These are phyloP conservation scores for Nothocercus julius DNA, from an alignment of 2,113 vertebrate genomes.

Conservation along the genomic window DNA sequence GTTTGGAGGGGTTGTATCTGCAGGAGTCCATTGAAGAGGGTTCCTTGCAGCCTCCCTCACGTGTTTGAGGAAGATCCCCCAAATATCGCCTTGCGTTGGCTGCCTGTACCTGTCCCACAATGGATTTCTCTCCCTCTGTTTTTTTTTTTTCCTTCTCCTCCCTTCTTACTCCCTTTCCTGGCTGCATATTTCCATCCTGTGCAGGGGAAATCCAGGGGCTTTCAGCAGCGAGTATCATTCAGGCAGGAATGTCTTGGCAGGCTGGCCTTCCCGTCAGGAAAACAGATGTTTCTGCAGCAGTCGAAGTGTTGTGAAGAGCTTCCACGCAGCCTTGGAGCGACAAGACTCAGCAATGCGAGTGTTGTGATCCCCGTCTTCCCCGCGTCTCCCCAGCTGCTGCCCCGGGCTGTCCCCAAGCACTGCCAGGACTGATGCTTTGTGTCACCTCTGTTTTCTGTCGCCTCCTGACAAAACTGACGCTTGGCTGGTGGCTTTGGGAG, in stretches of 20 bases:
- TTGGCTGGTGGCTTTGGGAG: background rate
- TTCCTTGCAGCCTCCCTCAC: background rate
- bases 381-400: background rate
- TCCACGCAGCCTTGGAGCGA: background rate
- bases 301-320: conserved; percentile 1
- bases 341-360: fast-evolving
- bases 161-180: conserved; percentile 18
- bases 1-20: background rate
- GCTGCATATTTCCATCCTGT: background rate
- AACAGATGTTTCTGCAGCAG: conserved; percentile 61
- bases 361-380: background rate
- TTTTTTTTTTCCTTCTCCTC: fast-evolving
- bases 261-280: conserved; percentile 15
- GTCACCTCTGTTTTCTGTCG: background rate
- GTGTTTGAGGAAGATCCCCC: background rate
- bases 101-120: background rate
- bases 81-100: background rate
- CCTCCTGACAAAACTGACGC: background rate
- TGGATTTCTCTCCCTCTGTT: background rate
- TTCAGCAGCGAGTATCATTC: conserved; percentile 36
- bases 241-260: conserved; percentile 68
- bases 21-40: background rate
- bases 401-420: background rate
- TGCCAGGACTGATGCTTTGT: background rate
- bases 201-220: conserved; percentile 55